Conservation (phyloP, 2,888 invertebrate genomes). For the Brassicogethes aeneus region DNA sequence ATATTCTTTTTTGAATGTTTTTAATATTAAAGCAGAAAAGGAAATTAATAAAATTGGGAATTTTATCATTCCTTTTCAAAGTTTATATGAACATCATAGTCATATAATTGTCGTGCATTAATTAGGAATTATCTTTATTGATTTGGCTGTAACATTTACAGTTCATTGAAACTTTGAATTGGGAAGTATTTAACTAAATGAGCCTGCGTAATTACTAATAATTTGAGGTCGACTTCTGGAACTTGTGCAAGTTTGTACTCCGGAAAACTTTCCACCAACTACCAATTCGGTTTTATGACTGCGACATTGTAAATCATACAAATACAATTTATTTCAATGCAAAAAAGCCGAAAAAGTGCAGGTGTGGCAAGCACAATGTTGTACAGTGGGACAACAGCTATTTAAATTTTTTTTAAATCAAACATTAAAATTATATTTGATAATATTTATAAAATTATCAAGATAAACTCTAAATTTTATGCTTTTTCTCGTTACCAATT, state of each 20-base stretch:
- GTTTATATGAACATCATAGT: no score
- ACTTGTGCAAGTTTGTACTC: conserved; percentile 8
- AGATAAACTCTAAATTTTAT: no score
- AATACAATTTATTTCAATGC: conserved; percentile 3
- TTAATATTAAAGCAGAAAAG: no score
- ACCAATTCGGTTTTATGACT: conserved; percentile 7
- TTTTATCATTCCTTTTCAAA: no score
- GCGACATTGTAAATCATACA: conserved; percentile 7
- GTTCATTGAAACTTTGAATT: conserved; percentile 18
- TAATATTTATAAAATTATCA: no score
- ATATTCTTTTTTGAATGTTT: no score
- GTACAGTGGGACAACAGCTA: neutral
- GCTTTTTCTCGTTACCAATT: no score
- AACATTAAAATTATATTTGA: no score
- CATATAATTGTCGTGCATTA: conserved; percentile 18
- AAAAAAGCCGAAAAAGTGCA: neutral
- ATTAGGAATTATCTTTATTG: conserved; percentile 17
- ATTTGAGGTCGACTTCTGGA: conserved; percentile 17
- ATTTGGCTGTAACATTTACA: conserved; percentile 19
- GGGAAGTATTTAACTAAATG: conserved; percentile 19
- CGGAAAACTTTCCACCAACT: conserved; percentile 11
- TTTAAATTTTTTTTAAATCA: no score
- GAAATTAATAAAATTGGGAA: no score
- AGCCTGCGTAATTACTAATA: conserved; percentile 21
- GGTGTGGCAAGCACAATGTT: no score